Conservation (phyloP, 2,113 vertebrate species). For the Leptosomus discolor region DNA sequence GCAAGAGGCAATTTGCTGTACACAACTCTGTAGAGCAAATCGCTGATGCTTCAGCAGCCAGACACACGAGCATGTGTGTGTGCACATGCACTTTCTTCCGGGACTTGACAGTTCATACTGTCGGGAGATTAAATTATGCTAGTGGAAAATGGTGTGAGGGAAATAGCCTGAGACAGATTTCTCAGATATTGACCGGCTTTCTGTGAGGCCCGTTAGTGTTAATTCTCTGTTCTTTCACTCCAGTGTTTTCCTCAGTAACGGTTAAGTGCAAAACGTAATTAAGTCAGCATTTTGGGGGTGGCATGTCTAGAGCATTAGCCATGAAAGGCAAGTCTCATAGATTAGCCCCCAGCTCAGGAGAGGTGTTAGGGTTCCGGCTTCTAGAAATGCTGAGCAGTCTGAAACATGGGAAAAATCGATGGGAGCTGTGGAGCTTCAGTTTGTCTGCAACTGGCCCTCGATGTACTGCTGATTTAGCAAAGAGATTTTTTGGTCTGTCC, state of each 20-base stretch:
- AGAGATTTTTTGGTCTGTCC: background rate
- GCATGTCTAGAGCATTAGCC: background rate
- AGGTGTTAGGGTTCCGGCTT: background rate
- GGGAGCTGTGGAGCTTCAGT: background rate
- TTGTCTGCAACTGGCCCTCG: background rate
- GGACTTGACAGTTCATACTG: background rate
- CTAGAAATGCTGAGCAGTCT: background rate
- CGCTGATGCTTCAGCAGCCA: background rate
- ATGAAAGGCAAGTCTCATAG: background rate
- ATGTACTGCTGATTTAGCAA: background rate
- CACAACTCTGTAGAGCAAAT: background rate
- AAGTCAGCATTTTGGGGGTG: slow-evolving; percentile 1
- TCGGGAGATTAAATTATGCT: slow-evolving; percentile 16
- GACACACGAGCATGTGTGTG: background rate
- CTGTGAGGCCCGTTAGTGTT: background rate
- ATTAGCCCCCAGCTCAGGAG: background rate
- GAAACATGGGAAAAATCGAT: background rate
- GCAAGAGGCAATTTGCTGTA: background rate
- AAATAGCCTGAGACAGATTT: slow-evolving; percentile 41
- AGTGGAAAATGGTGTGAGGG: background rate
- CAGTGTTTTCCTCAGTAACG: background rate
- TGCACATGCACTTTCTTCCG: background rate
- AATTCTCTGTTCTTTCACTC: slow-evolving; percentile 11
- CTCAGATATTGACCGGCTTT: background rate
- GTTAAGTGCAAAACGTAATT: background rate